Evolutionary conservation across 2,797 vertebrate genomes (phyloP).

Genomic region (Carapus acus): DNA sequence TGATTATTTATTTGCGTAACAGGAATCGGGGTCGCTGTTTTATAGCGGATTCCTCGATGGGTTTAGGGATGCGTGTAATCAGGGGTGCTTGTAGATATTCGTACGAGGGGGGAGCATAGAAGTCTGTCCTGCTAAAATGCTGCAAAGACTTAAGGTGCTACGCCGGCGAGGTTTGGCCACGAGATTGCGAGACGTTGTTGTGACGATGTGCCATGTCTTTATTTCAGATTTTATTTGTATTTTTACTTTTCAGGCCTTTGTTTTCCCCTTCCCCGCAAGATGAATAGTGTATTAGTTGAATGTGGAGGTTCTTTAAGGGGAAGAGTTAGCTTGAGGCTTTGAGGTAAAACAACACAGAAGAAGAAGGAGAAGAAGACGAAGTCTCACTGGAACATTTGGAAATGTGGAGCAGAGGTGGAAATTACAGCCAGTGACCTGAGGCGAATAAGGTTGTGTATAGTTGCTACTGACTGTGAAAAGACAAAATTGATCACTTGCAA

Average conservation of each 20-base stretch:
- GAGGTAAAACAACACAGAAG: conserved; percentile 57
- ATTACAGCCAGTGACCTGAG: conserved; percentile 40
- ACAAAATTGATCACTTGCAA: conserved; percentile 94
- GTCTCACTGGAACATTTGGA: conserved; percentile 54
- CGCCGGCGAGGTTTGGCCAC: conserved; percentile 43
- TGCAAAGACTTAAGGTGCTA: conserved; percentile 67
- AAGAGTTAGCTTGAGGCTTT: conserved; percentile 42
- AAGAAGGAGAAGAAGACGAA: conserved; percentile 46
- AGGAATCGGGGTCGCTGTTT: conserved; percentile 46
- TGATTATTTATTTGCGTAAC: conserved; percentile 63
- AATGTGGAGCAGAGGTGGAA: conserved; percentile 46
- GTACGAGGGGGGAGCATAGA: conserved; percentile 43
- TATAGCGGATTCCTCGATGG: conserved; percentile 48
- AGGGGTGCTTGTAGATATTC: conserved; percentile 64
- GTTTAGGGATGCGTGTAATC: conserved; percentile 56
- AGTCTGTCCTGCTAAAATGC: conserved; percentile 59
- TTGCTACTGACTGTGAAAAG: conserved; percentile 74
- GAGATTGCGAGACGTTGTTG: conserved; percentile 53
- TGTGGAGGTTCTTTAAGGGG: conserved; percentile 55
- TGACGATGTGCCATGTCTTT: conserved; percentile 61
- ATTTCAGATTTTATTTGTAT: conserved; percentile 44
- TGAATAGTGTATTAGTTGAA: conserved; percentile 76
- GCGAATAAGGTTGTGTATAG: conserved; percentile 46
- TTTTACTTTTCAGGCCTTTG: conserved; percentile 44
- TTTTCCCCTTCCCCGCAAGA: too few relatives aligned